Base-by-base conservation (phyloP, 2,797 vertebrate genomes). In the Yasuhikotakia modesta region DNA sequence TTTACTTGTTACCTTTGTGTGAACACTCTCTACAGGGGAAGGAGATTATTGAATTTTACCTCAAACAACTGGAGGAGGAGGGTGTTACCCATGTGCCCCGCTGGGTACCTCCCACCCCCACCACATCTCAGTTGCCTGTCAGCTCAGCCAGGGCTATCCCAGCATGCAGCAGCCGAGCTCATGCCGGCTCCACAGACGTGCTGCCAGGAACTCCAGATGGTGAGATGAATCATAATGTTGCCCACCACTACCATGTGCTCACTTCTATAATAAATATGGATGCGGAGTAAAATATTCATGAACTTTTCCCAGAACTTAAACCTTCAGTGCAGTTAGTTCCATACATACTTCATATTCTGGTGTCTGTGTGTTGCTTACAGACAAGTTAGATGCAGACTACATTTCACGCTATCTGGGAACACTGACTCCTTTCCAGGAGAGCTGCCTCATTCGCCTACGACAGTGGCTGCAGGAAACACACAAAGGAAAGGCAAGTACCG, bases 381-480 rank as follows among this genome's bases (percentile, higher is more conserved):
- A 97, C 88, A 97, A 98, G 76, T 78, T 98, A 27, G 96, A 98
- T 0, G 94, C 95, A 2, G 97, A 99, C 86, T 98, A 97, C 92
- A 98, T 99, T 89, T 95, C 94, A 86, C 91, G 95, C 43, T 99
- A 98, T 87, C 90, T 98, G 68, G 97, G 97, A 6, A 95, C 97
- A 88, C 87, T 98, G 89, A 98, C 95, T 0, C 96, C 95, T 0
- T 91, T 98, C 83, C 96, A 98, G 88, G 96, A 99, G 88, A 98
- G 96, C 90, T 96, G 95, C 89, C 94, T 98, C 13, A 97, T 98
- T 82, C 91, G 94, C 13, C 94, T 98, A 63, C 94, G 96, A 64
- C 95, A 95, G 84, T 96, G 96, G 95, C 95, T 99, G 19, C 95
- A 98, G 91, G 96, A 98, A 81, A 96, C 94, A 0, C 96, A 97